phyloP scores from a whole-genome alignment of 1,140 invertebrate species.

The Neotoxoptera formosana region DNA sequence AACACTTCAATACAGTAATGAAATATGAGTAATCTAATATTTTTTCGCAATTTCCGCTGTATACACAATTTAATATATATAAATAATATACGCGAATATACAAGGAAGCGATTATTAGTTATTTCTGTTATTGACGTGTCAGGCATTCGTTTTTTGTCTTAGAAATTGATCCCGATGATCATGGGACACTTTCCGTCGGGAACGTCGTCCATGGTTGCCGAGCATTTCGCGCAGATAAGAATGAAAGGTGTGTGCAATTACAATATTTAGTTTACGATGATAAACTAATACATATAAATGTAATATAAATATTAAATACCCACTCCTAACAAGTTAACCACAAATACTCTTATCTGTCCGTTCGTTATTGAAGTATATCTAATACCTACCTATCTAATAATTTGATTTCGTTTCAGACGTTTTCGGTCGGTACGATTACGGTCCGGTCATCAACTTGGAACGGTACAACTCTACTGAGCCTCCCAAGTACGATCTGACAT shows the following conservation, averaged over 20 bases:
- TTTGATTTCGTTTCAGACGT: neutral
- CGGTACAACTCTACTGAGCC: slow-evolving; percentile 66
- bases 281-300: neutral
- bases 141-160: slow-evolving; percentile 24
- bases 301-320: no score
- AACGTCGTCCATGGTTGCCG: slow-evolving; percentile 77
- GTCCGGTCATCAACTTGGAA: slow-evolving; percentile 62
- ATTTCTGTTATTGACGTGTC: neutral
- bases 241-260: slow-evolving; percentile 64
- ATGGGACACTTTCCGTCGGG: slow-evolving; percentile 84
- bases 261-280: neutral
- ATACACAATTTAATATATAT: neutral
- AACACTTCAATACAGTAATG: slow-evolving; percentile 6
- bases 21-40: neutral
- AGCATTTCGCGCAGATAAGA: slow-evolving; percentile 79
- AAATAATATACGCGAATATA: neutral
- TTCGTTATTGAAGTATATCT: neutral
- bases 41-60: neutral
- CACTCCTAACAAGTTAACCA: neutral
- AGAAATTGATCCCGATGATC: slow-evolving; percentile 78
- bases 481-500: slow-evolving; percentile 68
- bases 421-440: slow-evolving; percentile 67
- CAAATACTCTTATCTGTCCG: neutral
- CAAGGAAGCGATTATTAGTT: neutral
- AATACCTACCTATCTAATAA: neutral